Conservation (phyloP, 2,113 vertebrate genomes). For the Spea multiplicata region DNA sequence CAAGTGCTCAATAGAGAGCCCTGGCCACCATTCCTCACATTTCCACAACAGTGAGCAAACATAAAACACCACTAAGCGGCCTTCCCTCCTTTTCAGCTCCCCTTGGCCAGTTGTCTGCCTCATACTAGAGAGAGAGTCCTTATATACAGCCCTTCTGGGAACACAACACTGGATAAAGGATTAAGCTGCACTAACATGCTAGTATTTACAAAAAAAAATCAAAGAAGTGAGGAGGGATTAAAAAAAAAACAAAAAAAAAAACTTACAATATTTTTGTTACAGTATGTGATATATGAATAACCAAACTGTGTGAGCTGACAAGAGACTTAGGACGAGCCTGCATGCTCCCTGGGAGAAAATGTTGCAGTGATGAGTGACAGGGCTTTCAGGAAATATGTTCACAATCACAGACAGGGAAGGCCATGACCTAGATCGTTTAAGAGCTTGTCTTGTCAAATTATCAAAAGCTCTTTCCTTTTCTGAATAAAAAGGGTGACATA, state of each 20-base stretch:
- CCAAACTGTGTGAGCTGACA: constrained; percentile 78
- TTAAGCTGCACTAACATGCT: constrained; percentile 76
- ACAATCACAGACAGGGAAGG: constrained; percentile 84
- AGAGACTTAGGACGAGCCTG: constrained; percentile 71
- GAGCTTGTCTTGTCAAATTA: constrained; percentile 89
- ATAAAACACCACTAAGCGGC: constrained; percentile 81
- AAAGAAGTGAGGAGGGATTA: background rate
- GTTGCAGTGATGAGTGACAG: constrained; percentile 85
- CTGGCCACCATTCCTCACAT: constrained; percentile 84
- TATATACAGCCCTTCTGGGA: constrained; percentile 74
- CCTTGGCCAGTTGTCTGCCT: constrained; percentile 79
- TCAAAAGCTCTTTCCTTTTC: constrained; percentile 84
- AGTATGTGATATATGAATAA: constrained; percentile 79
- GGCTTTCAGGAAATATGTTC: constrained; percentile 85
- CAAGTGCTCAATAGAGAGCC: constrained; percentile 80
- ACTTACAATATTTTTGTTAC: constrained; percentile 52
- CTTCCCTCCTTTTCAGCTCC: constrained; percentile 76
- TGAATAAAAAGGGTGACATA: constrained; percentile 84
- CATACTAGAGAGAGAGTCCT: constrained; percentile 74
- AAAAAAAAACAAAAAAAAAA: constrained; percentile 44
- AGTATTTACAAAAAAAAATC: constrained; percentile 61
- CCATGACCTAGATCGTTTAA: constrained; percentile 85
- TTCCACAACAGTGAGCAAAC: constrained; percentile 87
- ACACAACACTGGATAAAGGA: constrained; percentile 71
- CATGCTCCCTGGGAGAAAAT: constrained; percentile 82